These are phyloP conservation scores for Anthoptus insignis DNA, from an alignment of 2,888 invertebrate species.

Conservation along the genomic window DNA sequence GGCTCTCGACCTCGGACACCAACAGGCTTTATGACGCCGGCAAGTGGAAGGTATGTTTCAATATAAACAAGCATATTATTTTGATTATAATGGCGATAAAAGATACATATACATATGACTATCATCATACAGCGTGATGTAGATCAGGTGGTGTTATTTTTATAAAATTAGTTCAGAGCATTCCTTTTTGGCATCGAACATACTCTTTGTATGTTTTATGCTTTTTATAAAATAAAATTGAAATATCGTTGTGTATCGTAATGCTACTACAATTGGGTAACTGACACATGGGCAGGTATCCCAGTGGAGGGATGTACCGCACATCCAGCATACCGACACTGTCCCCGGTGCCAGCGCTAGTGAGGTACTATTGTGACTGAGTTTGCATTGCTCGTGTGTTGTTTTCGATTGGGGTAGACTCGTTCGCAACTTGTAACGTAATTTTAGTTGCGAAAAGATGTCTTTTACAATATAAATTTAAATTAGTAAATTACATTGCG, in stretches of 20 bases:
- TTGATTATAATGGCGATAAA: too few species aligned
- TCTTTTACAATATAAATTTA: too few species aligned
- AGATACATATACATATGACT: too few species aligned
- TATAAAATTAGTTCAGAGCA: too few species aligned
- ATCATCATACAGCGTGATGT: too few species aligned
- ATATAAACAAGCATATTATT: not conserved
- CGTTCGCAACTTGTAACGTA: conserved; percentile 58
- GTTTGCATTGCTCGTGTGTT: conserved; percentile 73
- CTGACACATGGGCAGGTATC: conserved; percentile 80
- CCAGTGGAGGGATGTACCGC: conserved; percentile 93
- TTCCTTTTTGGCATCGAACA: not conserved
- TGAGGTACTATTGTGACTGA: conserved; percentile 88
- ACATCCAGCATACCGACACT: conserved; percentile 97
- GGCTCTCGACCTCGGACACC: conserved; percentile 91
- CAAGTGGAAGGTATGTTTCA: conserved; percentile 90
- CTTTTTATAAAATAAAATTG: not conserved
- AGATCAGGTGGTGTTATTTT: too few species aligned
- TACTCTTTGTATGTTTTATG: not conserved
- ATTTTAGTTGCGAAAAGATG: not conserved
- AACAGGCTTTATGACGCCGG: conserved; percentile 92
- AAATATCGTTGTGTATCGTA: conserved; percentile 2
- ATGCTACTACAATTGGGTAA: conserved; percentile 59
- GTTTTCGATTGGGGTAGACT: conserved; percentile 61
- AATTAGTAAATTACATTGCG: not conserved
- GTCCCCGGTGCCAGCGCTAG: conserved; percentile 90